phyloP scores from a whole-genome alignment of 2,888 invertebrate genomes.

The Ischnura elegans region DNA sequence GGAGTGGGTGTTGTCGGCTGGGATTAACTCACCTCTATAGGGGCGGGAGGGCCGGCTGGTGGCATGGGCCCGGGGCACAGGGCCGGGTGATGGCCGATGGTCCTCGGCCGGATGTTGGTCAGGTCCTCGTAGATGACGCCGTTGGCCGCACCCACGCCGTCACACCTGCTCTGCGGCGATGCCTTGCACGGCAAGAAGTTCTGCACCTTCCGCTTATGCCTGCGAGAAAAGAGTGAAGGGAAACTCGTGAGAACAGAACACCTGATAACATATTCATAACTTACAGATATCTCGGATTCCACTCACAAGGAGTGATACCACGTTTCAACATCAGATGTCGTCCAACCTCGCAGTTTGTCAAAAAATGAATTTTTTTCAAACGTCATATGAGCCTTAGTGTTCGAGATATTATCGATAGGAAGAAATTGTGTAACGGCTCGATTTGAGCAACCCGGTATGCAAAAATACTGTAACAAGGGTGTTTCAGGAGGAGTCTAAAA shows the following conservation, averaged over 20 bases:
- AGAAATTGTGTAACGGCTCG: no score
- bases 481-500: no score
- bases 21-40: conserved; percentile 77
- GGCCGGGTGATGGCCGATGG: conserved; percentile 23
- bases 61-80: conserved; percentile 64
- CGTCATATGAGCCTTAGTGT: no score
- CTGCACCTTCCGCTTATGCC: conserved; percentile 92
- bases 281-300: no score
- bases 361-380: no score
- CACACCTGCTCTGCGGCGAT: conserved; percentile 81
- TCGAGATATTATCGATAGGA: no score
- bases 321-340: no score
- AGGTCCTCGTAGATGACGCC: conserved; percentile 89
- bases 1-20: background rate
- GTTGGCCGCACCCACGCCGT: conserved; percentile 78
- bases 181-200: conserved; percentile 91
- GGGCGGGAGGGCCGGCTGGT: conserved; percentile 74
- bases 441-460: no score
- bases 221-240: conserved; percentile 78
- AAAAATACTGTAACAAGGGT: no score
- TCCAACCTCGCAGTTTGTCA: no score
- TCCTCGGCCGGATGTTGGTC: conserved; percentile 82
- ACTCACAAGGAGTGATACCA: no score
- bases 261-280: no score
- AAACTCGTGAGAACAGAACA: background rate